Percentiles rank a stretch among this genome's conserved stretches.
Evolutionary conservation across 2,797 vertebrate species (phyloP).

Genomic region (Heterohyrax brucei): DNA sequence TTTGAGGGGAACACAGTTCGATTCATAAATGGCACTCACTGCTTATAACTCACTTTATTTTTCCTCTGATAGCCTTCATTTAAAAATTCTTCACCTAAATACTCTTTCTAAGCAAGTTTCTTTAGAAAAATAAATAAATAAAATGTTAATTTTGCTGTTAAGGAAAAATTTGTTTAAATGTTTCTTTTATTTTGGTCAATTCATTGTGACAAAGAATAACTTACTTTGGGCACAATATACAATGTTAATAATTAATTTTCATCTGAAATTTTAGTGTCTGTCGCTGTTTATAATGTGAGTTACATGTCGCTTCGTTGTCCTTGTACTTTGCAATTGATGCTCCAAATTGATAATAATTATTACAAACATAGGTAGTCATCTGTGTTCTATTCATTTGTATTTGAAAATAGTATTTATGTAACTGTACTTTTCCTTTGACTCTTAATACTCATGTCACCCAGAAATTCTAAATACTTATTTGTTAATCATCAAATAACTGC

Average conservation of each 20-base stretch:
- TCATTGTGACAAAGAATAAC: background rate
- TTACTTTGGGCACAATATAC: background rate
- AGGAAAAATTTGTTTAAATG: background rate
- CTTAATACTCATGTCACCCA: background rate
- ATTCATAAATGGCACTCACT: background rate
- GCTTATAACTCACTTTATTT: background rate
- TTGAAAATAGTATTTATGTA: background rate
- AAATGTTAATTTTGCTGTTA: background rate
- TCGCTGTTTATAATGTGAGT: background rate
- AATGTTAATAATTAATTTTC: background rate
- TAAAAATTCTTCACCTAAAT: background rate
- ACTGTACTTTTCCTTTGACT: background rate
- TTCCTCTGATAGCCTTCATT: background rate
- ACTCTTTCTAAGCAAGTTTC: background rate
- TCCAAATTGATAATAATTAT: background rate
- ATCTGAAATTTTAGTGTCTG: background rate
- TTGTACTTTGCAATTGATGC: background rate
- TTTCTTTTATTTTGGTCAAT: background rate
- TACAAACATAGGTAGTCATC: background rate
- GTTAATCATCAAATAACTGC: background rate
- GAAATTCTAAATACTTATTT: background rate
- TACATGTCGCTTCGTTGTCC: background rate
- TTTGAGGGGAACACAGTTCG: too few species aligned
- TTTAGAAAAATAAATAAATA: background rate
- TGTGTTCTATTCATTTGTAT: background rate